A percentile compares a stretch with the other conserved stretches of the same genome.
Conservation (phyloP, 2,797 vertebrate species). For the Craterocephalus amniculus region DNA sequence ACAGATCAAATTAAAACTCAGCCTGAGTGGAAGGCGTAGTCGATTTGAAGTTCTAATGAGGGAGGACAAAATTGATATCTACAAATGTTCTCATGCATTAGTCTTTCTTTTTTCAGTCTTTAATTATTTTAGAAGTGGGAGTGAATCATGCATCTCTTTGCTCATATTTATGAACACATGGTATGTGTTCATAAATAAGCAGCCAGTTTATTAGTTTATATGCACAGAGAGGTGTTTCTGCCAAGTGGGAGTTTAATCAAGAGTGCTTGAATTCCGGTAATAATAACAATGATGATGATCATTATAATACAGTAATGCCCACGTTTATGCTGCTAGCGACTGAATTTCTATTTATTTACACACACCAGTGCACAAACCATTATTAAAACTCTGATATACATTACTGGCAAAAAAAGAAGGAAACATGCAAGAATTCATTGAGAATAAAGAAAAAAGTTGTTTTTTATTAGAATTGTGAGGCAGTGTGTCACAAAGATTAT, state of each 20-base stretch:
- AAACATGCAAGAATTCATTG: too few relatives aligned
- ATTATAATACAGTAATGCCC: too few relatives aligned
- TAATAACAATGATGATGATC: too few relatives aligned
- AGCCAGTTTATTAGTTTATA: background rate
- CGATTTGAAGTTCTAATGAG: background rate
- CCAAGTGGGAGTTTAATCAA: background rate
- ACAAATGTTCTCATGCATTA: background rate
- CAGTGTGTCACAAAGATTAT: too few relatives aligned
- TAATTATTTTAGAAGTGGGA: background rate
- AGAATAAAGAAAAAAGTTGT: too few relatives aligned
- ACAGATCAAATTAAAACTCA: background rate
- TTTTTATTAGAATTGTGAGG: too few relatives aligned
- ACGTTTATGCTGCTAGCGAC: background rate
- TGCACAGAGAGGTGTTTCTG: background rate
- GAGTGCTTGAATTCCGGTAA: background rate
- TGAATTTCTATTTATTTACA: too few relatives aligned
- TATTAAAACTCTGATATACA: too few relatives aligned
- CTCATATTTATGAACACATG: background rate
- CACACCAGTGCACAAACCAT: too few relatives aligned
- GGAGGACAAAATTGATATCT: background rate
- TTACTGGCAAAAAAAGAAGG: too few relatives aligned
- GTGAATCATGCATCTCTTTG: background rate
- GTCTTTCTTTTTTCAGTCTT: background rate
- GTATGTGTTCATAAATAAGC: background rate
- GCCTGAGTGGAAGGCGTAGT: background rate